These are phyloP conservation scores for Mythimna albipuncta DNA, from an alignment of 2,888 invertebrate species.

Conservation along the genomic window DNA sequence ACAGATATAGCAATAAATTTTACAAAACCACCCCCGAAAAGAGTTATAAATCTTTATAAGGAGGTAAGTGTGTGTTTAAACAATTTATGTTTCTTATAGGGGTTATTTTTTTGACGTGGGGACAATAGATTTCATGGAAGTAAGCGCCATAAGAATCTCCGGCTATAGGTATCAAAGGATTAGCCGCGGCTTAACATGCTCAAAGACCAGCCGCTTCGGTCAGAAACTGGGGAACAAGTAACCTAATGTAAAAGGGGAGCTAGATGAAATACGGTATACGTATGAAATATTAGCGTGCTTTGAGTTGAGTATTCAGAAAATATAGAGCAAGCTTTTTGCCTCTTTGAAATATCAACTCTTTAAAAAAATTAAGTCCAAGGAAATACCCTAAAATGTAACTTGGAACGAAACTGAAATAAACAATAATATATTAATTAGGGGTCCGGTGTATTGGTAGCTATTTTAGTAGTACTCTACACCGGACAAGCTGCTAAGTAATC, in stretches of 20 bases:
- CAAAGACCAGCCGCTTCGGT: constrained; percentile 9
- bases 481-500: too few relatives aligned
- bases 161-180: too few relatives aligned
- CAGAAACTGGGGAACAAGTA: constrained; percentile 9
- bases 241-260: constrained; percentile 1
- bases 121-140: constrained; percentile 12
- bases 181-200: neutral
- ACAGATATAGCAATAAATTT: constrained; percentile 86
- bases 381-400: too few relatives aligned
- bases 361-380: too few relatives aligned
- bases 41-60: constrained; percentile 76
- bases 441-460: too few relatives aligned
- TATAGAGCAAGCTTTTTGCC: neutral
- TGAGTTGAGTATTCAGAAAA: neutral
- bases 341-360: neutral
- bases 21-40: constrained; percentile 75
- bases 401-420: too few relatives aligned
- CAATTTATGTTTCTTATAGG: constrained; percentile 57
- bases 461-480: too few relatives aligned
- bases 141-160: constrained; percentile 13
- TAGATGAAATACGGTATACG: neutral
- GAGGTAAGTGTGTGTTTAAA: constrained; percentile 65
- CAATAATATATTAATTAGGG: too few relatives aligned
- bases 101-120: constrained; percentile 47
- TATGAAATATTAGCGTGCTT: neutral